Evolutionary conservation across 2,888 invertebrate species (phyloP), one percentile per base, ranked within the genome.

Genomic region (Apodemia mormo): DNA sequence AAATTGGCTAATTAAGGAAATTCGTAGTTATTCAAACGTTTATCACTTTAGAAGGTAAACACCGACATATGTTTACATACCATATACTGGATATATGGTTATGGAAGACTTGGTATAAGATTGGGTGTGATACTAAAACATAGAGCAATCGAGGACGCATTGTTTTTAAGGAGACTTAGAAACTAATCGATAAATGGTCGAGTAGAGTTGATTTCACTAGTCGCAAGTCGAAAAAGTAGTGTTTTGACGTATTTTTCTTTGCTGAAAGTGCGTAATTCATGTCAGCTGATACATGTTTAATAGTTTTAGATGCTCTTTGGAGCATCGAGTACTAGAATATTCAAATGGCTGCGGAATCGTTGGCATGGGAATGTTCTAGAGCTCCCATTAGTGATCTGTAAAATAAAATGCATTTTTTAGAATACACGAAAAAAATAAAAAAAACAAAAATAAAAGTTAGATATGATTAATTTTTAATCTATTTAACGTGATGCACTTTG

Each of bases 211-310:
- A 93, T 93, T 94, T 92, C 89, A 90, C 91, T 93, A 94, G 93
- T 93, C 90, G 93, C 93, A 92, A 89, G 92, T 90, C 89, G 92
- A 91, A 90, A 88, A 90, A 86, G 93, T 94, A 93, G 94, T 93
- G 94, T 94, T 94, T 94, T 94, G 94, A 94, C 94, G 93, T 93
- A 90, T 93, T 94, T 94, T 94, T 94, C 93, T 93, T 93, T 93
- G 93, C 93, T 93, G 93, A 93, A 93, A 93, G 93, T 93, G 93
- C 93, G 94, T 93, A 88, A 93, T 92, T 94, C 93, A 92, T 93
- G 93, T 91, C 93, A 94, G 94, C 94, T 93, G 92, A 81, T 88
- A 88, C 83, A 85, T 84, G 87, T 85, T 84, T 81, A 84, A 87
- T 84, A 79, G 84, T 86, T 87, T 87, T 84, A 81, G 77, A 80